phyloP scores from a whole-genome alignment of 1,140 invertebrate species.

The Drosophila pruinosa region DNA sequence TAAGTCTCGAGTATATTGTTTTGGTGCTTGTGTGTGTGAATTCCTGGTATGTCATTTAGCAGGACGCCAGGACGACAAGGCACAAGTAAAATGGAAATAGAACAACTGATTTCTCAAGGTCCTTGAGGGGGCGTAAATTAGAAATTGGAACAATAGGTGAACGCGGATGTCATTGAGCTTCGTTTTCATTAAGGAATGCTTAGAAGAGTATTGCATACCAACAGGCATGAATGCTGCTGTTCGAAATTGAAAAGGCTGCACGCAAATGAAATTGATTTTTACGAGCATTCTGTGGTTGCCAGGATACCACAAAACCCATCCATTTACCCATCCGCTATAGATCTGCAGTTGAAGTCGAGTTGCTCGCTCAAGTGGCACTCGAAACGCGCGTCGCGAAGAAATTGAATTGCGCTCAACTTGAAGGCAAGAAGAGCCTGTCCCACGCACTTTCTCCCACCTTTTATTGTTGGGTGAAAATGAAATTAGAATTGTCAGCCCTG shows the following conservation, averaged over 20 bases:
- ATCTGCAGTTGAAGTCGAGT: conserved; percentile 57
- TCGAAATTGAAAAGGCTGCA: conserved; percentile 59
- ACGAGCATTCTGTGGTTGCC: conserved; percentile 57
- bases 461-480: conserved; percentile 64
- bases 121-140: conserved; percentile 65
- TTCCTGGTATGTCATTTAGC: conserved; percentile 64
- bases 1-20: no score
- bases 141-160: conserved; percentile 79
- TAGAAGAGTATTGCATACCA: conserved; percentile 63
- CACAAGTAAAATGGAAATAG: conserved; percentile 14
- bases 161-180: conserved; percentile 28
- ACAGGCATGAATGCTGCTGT: conserved; percentile 27
- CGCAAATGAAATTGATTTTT: conserved; percentile 76
- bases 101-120: conserved; percentile 64
- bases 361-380: conserved; percentile 53
- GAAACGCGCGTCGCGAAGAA: conserved; percentile 61
- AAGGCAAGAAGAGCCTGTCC: conserved; percentile 16
- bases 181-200: conserved; percentile 72
- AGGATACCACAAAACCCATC: conserved; percentile 10
- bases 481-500: conserved; percentile 74
- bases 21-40: conserved; percentile 32
- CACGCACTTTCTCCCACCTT: conserved; percentile 11
- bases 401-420: conserved; percentile 62
- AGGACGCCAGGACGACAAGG: conserved; percentile 20
- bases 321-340: background rate